Evolutionary conservation across 2,113 vertebrate genomes (phyloP), one percentile per base, ranked within the genome.

Genomic region (Phocoena phocoena): DNA sequence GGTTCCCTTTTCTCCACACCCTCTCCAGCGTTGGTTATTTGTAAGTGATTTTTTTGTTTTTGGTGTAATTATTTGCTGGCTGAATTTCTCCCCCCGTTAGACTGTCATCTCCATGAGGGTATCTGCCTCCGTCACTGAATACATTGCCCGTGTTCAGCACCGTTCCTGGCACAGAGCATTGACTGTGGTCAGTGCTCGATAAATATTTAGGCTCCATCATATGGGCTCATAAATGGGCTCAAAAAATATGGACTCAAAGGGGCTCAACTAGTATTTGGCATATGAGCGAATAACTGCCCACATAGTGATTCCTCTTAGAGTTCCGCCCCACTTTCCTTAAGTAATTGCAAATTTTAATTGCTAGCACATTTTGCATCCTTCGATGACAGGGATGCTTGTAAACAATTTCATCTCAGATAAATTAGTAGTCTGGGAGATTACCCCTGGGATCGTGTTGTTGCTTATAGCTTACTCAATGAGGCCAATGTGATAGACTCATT

Each of bases 71-170:
- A 36, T 81, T 33, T 47, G 50, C 60, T 65, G 33, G 9, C 53
- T 7, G 38, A 50, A 21, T 70, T 28, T 74, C 25, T 70, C 23
- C 9, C 36, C 4, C 50, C 13, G 0, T 4, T 31, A 31, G 82
- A 90, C 0, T 11, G 15, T 33, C 10, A 41, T 58, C 58, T 79
- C 85, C 21, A 4, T 7, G 62, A 73, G 8, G 36, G 3, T 8
- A 11, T 76, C n/a, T 13, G 38, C 38, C 21, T 63, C 3, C 0
- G 1, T 41, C 15, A 4, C 8, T 6, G 67, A 55, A 14, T 41
- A 25, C 15, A 12, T 14, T 3, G 8, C 92, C 63, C 50, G 41
- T 5, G 2, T 23, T 44, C 15, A 4, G 33, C 33, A 8, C 1
- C 1, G 2, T 11, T 28, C 31, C 18, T 3, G 33, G 70, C 33